Evolutionary conservation across 1,140 invertebrate genomes (phyloP), one percentile per base, ranked within the genome.

Genomic region (Diachasmimorpha longicaudata): DNA sequence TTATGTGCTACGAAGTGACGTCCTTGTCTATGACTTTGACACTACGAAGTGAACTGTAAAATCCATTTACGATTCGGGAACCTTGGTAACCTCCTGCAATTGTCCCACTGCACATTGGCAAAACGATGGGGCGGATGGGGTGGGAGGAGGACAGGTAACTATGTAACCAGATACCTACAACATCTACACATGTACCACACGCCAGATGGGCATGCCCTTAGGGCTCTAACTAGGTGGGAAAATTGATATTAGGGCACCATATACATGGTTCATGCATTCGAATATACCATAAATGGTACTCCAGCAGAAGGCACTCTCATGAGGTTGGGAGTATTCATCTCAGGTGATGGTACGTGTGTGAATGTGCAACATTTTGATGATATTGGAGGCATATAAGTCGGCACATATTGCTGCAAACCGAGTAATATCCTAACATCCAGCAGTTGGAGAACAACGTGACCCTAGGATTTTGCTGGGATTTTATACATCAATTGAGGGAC

Each of bases 241-340:
- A 71, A 71, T 71, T 71, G 69, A 71, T 71, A 71, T 71, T 71
- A 71, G 69, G 58, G 69, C 48, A 14, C n/a, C 37, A 71, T 71
- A 71, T 8, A 71, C 69, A 42, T 44, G 69, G 36, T 71, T 71
- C 69, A 71, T 71, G 42, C 69, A 48, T 71, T 48, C 6, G 69
- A 71, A 25, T 39, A 71, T 71, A 46, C 69, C 16, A 44, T 46
- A 48, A 71, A 71, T 71, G 42, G 37, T 48, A 52, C 69, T 16
- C 69, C 13, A 21, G 3, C 37, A 19, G 36, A n/a, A n/a, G 23
- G 16, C 16, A 46, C 69, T 71, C 69, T 71, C 69, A 48, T 71
- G 69, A 71, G 69, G 69, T 71, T 71, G n/a, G 21, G 44, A 31
- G 69, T 14, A 31, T 63, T 63, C 23, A 23, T 63, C 58, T 19